Conservation (phyloP, 2,888 invertebrate genomes). For the Oscheius sp. region DNA sequence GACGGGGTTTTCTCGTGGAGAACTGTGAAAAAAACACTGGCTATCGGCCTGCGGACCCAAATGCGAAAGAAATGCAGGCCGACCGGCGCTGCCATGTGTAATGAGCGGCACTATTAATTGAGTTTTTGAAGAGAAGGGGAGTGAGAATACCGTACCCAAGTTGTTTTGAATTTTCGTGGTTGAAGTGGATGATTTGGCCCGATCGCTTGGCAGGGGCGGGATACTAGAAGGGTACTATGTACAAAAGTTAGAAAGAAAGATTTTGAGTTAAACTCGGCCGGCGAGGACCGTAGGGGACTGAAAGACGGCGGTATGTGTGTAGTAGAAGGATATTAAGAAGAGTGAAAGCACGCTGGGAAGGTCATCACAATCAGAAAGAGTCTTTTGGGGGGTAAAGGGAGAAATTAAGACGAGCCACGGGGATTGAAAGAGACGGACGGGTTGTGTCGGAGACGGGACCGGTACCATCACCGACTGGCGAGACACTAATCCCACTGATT, state of each 20-base stretch:
- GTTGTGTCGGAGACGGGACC: constrained; percentile 9
- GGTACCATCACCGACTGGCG: constrained; percentile 6
- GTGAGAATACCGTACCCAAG: constrained; percentile 6
- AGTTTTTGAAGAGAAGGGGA: constrained; percentile 1
- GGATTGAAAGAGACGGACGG: background rate
- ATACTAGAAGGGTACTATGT: constrained; percentile 1
- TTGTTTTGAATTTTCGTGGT: background rate
- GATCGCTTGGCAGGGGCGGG: constrained; percentile 15
- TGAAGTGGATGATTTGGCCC: constrained; percentile 6
- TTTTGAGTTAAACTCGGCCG: constrained; percentile 1
- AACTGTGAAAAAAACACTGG: background rate
- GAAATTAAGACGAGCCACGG: constrained; percentile 12
- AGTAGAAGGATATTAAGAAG: background rate
- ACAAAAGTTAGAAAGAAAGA: background rate
- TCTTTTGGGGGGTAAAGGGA: constrained; percentile 5
- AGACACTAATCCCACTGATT: constrained; percentile 89
- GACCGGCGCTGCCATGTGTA: background rate
- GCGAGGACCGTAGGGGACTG: background rate
- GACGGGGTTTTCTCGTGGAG: background rate
- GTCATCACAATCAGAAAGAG: constrained; percentile 23
- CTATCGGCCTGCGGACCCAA: constrained; percentile 23
- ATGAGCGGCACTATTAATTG: constrained; percentile 11
- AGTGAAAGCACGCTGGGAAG: constrained; percentile 28
- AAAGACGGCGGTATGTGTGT: constrained; percentile 10
- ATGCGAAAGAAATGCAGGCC: constrained; percentile 12